Base-by-base conservation (phyloP, 2,113 vertebrate genomes). In the Lagopus muta region DNA sequence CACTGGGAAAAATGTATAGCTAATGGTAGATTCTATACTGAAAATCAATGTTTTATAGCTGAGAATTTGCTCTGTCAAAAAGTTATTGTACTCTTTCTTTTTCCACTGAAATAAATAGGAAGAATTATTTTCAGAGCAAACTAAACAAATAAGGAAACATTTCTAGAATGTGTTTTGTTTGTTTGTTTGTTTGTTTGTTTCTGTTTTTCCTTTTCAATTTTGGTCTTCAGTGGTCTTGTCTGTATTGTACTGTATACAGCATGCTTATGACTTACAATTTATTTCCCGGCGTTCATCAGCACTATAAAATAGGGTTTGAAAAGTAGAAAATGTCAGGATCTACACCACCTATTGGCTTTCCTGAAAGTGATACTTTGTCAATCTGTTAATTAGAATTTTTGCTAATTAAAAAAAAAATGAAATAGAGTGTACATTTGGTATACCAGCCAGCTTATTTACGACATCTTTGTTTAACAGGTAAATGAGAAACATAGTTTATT, bases 381-480 rank as follows among this genome's bases (percentile, higher is more conserved):
- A 15, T 57, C 22, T 74, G 48, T 47, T 47, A 47, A 47, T 47
- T 47, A 47, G 20, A 25, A 13, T 13, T 50, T 50, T 50, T 22
- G 12, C 24, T 25, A 13, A 54, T 9, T 28, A 43, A 45, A 45
- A 30, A 54, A 70, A 86, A 69, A 81, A 32, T 60, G 64, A 61
- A 57, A 38, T 24, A 57, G 6, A 45, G 17, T 58, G 7, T 30
- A 43, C 38, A 47, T 74, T 89, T 78, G 82, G 54, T 45, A 58
- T 13, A 15, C 21, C 16, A 80, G 18, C 21, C 14, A 80, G 5
- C 30, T 94, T 90, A 64, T 81, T 82, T 48, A 27, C 16, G 86
- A 80, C 21, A 96, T 78, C 61, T 96, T 94, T 93, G 27, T 83
- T 92, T 94, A 96, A 67, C 13, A 93, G 3, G n/a, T 32, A 92